Percentiles rank a stretch among this genome's conserved stretches.
Evolutionary conservation across 2,888 invertebrate genomes (phyloP).

Genomic region (Drosophila trichaetosa): DNA sequence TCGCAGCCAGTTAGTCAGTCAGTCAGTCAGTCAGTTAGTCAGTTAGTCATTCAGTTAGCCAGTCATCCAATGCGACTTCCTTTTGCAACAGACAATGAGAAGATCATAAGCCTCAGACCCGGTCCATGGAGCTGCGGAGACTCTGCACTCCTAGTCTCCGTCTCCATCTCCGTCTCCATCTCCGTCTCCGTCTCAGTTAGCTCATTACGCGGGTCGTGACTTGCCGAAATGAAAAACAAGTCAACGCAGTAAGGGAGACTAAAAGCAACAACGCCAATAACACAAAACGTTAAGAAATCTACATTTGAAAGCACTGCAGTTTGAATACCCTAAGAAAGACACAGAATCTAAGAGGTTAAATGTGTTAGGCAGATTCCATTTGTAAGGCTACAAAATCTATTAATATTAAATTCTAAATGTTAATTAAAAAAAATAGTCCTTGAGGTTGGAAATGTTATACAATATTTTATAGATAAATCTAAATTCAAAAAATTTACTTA

Average conservation of each 20-base stretch:
- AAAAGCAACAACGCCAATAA: conserved; percentile 38
- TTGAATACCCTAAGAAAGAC: conserved; percentile 18
- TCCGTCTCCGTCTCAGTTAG: conserved; percentile 36
- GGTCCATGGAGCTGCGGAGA: conserved; percentile 31
- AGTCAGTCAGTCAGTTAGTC: conserved; percentile 25
- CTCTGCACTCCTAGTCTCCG: conserved; percentile 21
- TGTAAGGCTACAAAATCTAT: not conserved
- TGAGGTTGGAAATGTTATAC: not conserved
- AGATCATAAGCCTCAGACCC: conserved; percentile 68
- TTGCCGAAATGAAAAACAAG: conserved; percentile 79
- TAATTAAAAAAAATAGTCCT: not conserved
- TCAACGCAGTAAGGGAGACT: conserved; percentile 62
- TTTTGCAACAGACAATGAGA: conserved; percentile 64
- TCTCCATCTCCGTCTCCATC: not conserved
- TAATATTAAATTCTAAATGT: not conserved
- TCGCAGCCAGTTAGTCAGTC: conserved; percentile 21
- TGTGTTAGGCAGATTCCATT: not conserved
- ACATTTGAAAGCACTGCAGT: too few species aligned
- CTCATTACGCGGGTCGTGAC: conserved; percentile 80
- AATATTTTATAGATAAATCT: not conserved
- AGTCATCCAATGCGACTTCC: conserved; percentile 58
- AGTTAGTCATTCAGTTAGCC: conserved; percentile 28
- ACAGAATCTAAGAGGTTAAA: not conserved
- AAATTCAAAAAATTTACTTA: not conserved
- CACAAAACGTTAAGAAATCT: conserved; percentile 10